Evolutionary conservation across 2,888 invertebrate genomes (phyloP), one percentile per base, ranked within the genome.

Genomic region (Hemicrepidius hirtus): DNA sequence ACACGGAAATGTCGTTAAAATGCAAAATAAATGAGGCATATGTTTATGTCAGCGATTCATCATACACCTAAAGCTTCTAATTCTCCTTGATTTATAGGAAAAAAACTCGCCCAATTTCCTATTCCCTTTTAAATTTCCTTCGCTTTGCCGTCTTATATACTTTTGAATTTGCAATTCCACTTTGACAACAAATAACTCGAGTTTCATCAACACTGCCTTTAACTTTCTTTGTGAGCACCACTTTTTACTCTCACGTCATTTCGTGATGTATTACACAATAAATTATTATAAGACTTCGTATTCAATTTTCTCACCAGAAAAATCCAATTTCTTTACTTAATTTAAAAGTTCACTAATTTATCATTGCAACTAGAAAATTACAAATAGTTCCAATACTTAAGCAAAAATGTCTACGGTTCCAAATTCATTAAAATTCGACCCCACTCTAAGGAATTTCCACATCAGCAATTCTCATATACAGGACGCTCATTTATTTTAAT

Each of bases 41-140:
- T 70, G 70, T 70, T 70, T 64, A 70, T 57, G 67, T 66, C 68
- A 63, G 73, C 68, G 73, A 75, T 75, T 75, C 73, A 75, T 75
- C 75, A 75, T 75, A 75, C 71, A 68, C 66, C 69, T 68, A 72
- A 73, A 71, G 68, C 75, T 75, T 67, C 73, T 73, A 75, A 75
- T 75, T 73, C 71, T 71, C 67, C 37, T 68, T 75, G 75, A 75
- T 75, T 73, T 75, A 75, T 75, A 73, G 60, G 63, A 57, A 57
- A 67, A 46, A 70, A 75, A 73, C 73, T 72, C 73, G 73, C 70
- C 72, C 75, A 71, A 75, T 75, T 75, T 75, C 70, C 69, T 73
- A 72, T 73, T 72, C 70, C 71, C 49, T 71, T 71, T 71, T 66
- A 71, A 71, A 64, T 70, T 70, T 70, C 64, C 70, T 64, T 64